Percentiles rank a stretch among this genome's conserved stretches.
These are phyloP conservation scores for Ramphastos sulfuratus DNA, from an alignment of 2,113 vertebrate species.

Conservation along the genomic window DNA sequence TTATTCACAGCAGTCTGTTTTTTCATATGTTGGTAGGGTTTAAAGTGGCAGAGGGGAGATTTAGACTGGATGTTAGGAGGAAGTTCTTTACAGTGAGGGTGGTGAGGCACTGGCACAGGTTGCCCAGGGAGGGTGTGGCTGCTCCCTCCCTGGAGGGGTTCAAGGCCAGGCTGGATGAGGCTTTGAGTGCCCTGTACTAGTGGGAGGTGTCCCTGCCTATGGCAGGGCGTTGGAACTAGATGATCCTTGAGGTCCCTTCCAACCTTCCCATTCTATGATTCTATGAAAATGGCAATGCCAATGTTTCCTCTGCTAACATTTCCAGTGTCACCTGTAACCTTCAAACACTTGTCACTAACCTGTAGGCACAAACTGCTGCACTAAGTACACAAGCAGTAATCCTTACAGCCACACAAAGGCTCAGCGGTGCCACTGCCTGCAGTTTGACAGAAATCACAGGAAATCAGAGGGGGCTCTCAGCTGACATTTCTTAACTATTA, in stretches of 20 bases:
- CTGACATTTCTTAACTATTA: conserved; percentile 11
- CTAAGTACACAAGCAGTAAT: not conserved
- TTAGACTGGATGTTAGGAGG: no score
- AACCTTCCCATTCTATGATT: no score
- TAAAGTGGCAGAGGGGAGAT: no score
- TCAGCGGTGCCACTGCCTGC: conserved; percentile 51
- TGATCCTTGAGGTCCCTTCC: no score
- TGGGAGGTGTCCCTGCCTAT: no score
- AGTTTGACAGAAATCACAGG: not conserved
- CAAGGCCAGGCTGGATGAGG: no score
- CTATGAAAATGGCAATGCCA: not conserved
- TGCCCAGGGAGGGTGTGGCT: no score
- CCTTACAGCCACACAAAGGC: not conserved
- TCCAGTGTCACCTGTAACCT: not conserved
- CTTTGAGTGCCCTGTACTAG: no score
- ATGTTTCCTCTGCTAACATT: not conserved
- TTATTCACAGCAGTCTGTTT: not conserved
- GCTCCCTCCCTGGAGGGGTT: no score
- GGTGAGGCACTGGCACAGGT: no score
- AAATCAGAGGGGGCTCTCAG: not conserved
- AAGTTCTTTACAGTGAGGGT: no score
- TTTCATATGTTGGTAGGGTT: not conserved
- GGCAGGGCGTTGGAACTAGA: no score
- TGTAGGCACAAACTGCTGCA: not conserved
- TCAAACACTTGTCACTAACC: not conserved